Evolutionary conservation across 2,113 vertebrate genomes (phyloP), one percentile per base, ranked within the genome.

Genomic region (Rhadina sibilatrix): DNA sequence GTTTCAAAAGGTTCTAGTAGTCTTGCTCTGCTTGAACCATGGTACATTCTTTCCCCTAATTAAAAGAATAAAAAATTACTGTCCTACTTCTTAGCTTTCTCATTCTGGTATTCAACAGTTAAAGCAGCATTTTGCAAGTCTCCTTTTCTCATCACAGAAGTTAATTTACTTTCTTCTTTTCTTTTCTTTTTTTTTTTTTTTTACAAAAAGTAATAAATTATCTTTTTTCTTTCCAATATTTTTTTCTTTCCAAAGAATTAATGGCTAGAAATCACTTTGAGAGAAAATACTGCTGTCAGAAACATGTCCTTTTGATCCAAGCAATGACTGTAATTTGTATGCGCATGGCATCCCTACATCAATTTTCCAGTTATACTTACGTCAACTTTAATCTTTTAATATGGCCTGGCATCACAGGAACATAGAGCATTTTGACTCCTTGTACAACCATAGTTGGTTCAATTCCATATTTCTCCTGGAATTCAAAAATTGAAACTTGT

Each of bases 401-500:
- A 65, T 99, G 99, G 83, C 99, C 99, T 11, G 99, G 99, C 99
- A 99, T 99, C 94, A 99, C 98, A 81, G 99, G 99, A 89, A 99
- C 99, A 93, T 99, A 99, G 6, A 99, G 98, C 99, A 99, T 99
- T 98, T 99, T 99, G 79, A 99, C 99, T 80, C 99, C 99, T 42
- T 99, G 98, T 23, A 99, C 99, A 25, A 99, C 99, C 99, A 99
- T 99, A 6, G 98, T 99, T 68, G 99, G 99, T 95, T 99, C 99
- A 94, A 99, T 98, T 80, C 99, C 99, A 1, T 99, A 99, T 86
- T 99, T 99, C 77, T 99, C 99, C 99, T 99, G 91, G 47, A 98
- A 96, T 91, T 90, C 40, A 94, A 11, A 91, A 93, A 93, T 91
- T 37, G 46, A 69, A 90, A 74, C 12, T 66, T 64, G 61, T 84